Percentiles rank a stretch among this genome's conserved stretches.
Conservation (phyloP, 2,113 vertebrate species). For the Diadophis punctatus region DNA sequence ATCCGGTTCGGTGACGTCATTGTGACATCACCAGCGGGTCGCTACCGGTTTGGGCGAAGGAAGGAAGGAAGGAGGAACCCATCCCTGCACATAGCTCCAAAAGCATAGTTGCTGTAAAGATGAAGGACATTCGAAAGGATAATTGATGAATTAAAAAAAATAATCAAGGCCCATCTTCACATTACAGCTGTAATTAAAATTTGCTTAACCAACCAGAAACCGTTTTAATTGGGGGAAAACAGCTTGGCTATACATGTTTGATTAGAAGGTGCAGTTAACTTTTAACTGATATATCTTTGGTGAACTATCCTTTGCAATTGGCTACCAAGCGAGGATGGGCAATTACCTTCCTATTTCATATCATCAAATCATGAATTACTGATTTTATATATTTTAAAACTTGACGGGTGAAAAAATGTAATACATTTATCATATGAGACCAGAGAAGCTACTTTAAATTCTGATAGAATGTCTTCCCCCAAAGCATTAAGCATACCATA, state of each 20-base stretch:
- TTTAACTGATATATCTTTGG: background rate
- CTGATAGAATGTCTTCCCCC: background rate
- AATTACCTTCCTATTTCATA: background rate
- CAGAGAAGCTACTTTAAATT: background rate
- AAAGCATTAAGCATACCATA: background rate
- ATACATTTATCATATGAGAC: background rate
- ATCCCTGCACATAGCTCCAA: background rate
- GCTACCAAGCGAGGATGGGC: background rate
- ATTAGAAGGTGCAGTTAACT: background rate
- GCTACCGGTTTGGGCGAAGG: no score
- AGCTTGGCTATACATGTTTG: background rate
- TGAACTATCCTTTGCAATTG: background rate
- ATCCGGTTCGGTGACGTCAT: no score
- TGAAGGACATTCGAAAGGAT: background rate
- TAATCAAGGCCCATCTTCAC: background rate
- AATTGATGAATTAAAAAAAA: background rate
- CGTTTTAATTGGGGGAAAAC: background rate
- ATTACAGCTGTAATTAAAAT: background rate
- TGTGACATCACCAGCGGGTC: no score
- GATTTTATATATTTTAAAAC: background rate
- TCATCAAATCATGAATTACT: background rate
- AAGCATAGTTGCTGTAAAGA: background rate
- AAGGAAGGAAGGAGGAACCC: no score
- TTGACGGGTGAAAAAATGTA: fast-evolving
- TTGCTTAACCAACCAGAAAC: background rate